A percentile compares a stretch with the other conserved stretches of the same genome.
Conservation (phyloP, 2,888 invertebrate genomes). For the Scaptomyza polygonia region DNA sequence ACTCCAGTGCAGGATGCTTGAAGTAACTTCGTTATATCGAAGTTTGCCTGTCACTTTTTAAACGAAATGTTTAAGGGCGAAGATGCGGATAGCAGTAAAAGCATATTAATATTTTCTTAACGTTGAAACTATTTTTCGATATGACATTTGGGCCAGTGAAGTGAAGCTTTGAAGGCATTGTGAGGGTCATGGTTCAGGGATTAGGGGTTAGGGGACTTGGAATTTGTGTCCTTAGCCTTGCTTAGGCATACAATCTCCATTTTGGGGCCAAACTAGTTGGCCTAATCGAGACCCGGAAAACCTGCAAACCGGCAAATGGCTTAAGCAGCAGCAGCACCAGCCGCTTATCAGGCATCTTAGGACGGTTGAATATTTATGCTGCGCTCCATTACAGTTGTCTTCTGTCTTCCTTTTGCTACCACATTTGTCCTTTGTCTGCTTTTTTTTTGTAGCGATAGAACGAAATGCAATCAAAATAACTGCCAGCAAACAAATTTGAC, state of each 20-base stretch:
- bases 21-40: too few species aligned
- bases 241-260: slow-evolving; percentile 57
- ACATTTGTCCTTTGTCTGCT: not conserved
- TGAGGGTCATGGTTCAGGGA: not conserved
- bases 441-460: slow-evolving; percentile 10
- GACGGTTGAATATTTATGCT: slow-evolving; percentile 57
- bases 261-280: slow-evolving; percentile 46
- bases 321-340: slow-evolving; percentile 24
- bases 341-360: slow-evolving; percentile 50
- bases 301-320: slow-evolving; percentile 34
- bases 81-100: slow-evolving; percentile 7
- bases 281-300: slow-evolving; percentile 54
- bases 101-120: slow-evolving; percentile 65
- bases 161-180: slow-evolving; percentile 28
- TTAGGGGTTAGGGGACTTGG: not conserved
- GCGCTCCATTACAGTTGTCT: slow-evolving; percentile 20
- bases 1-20: too few species aligned
- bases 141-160: slow-evolving; percentile 53
- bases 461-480: slow-evolving; percentile 59
- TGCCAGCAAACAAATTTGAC: slow-evolving; percentile 53
- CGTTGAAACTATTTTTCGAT: slow-evolving; percentile 74
- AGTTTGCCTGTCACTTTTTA: not conserved
- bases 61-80: not conserved
- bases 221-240: slow-evolving; percentile 41
- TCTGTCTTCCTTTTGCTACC: not conserved